These are phyloP conservation scores for Budorcas taxicolor DNA, from an alignment of 2,113 vertebrate species.

Conservation along the genomic window DNA sequence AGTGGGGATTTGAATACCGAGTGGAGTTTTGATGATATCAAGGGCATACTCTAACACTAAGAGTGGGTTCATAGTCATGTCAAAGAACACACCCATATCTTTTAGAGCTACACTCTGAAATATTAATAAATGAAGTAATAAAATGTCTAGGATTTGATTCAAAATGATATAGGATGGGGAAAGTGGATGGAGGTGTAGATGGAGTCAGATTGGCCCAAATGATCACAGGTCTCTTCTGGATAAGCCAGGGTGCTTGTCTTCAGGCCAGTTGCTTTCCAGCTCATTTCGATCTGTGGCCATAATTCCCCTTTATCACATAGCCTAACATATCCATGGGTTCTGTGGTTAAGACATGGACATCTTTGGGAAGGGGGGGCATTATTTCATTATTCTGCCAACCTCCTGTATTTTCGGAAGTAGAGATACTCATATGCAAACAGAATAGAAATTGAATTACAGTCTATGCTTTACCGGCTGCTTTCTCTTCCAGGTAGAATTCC, in stretches of 20 bases:
- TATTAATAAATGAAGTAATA: fast-evolving
- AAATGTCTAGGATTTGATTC: not conserved
- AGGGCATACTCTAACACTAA: not conserved
- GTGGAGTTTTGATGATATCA: too few relatives aligned
- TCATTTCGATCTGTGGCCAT: too few relatives aligned
- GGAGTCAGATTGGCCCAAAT: not conserved
- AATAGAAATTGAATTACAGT: not conserved
- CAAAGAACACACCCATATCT: not conserved
- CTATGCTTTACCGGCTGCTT: fast-evolving
- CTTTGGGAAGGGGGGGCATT: fast-evolving
- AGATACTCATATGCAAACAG: not conserved
- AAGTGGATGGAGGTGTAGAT: not conserved
- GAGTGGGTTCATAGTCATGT: too few relatives aligned
- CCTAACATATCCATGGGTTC: not conserved
- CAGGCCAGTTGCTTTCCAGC: fast-evolving
- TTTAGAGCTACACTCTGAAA: not conserved
- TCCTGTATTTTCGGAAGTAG: fast-evolving
- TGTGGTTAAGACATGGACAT: fast-evolving
- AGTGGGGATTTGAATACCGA: too few relatives aligned
- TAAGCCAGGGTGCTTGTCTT: not conserved
- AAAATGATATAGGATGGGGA: not conserved
- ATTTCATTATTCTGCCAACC: too few relatives aligned
- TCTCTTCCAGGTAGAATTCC: not conserved
- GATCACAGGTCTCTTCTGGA: not conserved
- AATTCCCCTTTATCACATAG: too few relatives aligned